phyloP scores from a whole-genome alignment of 2,113 vertebrate species.

The Todiramphus chloris region DNA sequence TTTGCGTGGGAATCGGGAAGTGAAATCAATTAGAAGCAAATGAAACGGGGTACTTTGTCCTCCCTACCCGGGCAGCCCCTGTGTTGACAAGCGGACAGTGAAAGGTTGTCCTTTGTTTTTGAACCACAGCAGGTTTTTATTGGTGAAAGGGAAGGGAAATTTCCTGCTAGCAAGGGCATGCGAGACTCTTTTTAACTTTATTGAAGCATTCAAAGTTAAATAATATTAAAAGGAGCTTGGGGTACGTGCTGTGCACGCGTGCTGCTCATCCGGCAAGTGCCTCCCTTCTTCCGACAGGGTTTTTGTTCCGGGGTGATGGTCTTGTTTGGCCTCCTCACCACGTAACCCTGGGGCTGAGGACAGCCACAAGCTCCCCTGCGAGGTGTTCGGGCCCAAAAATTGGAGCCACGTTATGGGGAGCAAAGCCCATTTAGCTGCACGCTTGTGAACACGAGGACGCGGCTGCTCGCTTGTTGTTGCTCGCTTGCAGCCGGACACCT shows the following conservation, averaged over 20 bases:
- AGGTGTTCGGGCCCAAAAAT: rapidly evolving
- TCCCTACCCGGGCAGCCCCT: background rate
- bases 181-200: background rate
- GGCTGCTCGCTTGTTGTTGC: background rate
- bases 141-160: background rate
- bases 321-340: background rate
- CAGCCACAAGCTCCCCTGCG: rapidly evolving
- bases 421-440: background rate
- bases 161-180: background rate
- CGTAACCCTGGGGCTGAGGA: rapidly evolving
- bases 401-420: background rate
- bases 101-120: background rate
- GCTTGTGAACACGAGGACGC: rapidly evolving
- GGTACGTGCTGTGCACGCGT: background rate
- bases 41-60: background rate
- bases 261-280: background rate
- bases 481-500: rapidly evolving
- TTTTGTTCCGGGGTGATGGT: background rate
- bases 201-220: background rate
- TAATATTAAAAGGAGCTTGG: rapidly evolving
- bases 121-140: background rate
- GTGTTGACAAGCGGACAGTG: background rate
- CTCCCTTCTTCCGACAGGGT: background rate
- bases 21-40: slow-evolving; percentile 14
- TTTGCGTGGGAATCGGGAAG: slow-evolving; percentile 60